Evolutionary conservation across 2,113 vertebrate species (phyloP), one percentile per base, ranked within the genome.

Genomic region (Laterallus jamaicensis): DNA sequence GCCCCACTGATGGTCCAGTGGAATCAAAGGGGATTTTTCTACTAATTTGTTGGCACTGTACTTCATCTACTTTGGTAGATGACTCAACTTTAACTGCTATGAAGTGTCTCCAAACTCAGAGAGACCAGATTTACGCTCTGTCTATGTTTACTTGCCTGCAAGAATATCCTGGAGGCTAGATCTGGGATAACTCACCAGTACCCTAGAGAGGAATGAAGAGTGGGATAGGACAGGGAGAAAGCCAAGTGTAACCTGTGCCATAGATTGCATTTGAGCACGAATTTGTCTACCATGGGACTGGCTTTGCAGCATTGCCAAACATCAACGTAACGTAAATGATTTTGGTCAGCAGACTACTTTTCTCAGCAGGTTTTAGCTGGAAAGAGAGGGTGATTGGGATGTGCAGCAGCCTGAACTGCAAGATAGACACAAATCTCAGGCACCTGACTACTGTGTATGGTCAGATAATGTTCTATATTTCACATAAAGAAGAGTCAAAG

Each of bases 281-380:
- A 39, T 86, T 78, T 47, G 29, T 42, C 84, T 29, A 0, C 86
- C 52, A 2, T 4, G 21, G 56, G 69, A 31, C 42, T 55, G 56
- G 35, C 21, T 90, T 81, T 85, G 35, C 39, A 85, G 66, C 2
- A 0, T 3, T 69, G 71, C 69, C 77, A 87, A 55, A 68, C 19
- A 42, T 47, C 60, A 94, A 7, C 60, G 6, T 37, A 44, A 12
- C 44, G 10, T 0, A 13, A 0, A 3, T 4, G 44, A 12, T 44
- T 88, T 15, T 37, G 62, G 52, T 79, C 92, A 76, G 69, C 60
- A 71, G n/a, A 7, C 11, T 29, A 14, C 80, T 79, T 50, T 2
- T 83, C 73, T 77, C 67, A n/a, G 68, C 60, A 83, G 59, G 18
- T 50, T 86, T 28, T 12, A 71, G 77, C 9, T 85, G 42, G 22